A percentile compares a stretch with the other conserved stretches of the same genome.
Conservation (phyloP, 2,888 invertebrate species). For the Koerneria pararmatus region DNA sequence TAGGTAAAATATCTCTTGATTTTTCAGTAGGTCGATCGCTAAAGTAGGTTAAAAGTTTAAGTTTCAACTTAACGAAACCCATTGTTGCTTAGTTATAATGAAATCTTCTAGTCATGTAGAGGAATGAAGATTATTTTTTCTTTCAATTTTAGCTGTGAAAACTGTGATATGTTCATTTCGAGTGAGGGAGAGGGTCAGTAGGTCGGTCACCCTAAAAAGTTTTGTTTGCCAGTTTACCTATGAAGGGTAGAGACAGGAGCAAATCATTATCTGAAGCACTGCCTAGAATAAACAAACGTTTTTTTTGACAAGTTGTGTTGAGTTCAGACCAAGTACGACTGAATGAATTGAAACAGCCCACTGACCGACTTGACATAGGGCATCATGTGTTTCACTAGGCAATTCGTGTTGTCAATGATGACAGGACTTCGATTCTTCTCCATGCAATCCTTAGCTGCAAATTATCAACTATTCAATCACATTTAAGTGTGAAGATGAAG, state of each 20-base stretch:
- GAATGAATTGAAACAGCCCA: neutral
- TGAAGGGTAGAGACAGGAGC: neutral
- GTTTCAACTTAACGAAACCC: too few relatives aligned
- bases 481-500: neutral
- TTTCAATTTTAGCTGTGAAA: too few relatives aligned
- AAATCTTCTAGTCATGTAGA: too few relatives aligned
- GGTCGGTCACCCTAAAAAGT: neutral
- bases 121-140: too few relatives aligned
- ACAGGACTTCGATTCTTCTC: slow-evolving; percentile 23
- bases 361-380: slow-evolving; percentile 26
- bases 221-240: neutral
- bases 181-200: too few relatives aligned
- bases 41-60: too few relatives aligned
- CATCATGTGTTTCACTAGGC: slow-evolving; percentile 24
- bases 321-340: neutral
- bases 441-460: slow-evolving; percentile 28
- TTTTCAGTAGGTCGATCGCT: too few relatives aligned
- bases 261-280: neutral
- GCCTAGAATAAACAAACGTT: neutral
- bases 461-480: neutral
- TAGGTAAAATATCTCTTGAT: too few relatives aligned
- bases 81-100: too few relatives aligned
- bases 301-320: neutral
- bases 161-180: too few relatives aligned
- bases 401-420: slow-evolving; percentile 31